These are phyloP conservation scores for Patella vulgata DNA, from an alignment of 1,140 invertebrate genomes.

Conservation along the genomic window DNA sequence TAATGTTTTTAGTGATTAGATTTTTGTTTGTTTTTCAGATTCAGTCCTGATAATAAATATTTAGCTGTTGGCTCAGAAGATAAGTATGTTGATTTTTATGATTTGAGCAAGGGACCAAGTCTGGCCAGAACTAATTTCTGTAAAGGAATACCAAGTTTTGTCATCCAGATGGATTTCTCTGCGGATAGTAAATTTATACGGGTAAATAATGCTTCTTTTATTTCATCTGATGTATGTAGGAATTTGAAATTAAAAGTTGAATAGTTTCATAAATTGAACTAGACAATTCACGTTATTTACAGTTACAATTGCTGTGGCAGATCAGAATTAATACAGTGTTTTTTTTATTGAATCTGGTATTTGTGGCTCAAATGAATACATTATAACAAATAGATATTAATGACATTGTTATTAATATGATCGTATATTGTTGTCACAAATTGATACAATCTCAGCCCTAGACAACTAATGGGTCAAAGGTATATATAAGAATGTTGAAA, in stretches of 20 bases:
- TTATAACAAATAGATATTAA: not conserved
- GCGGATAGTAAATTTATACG: constrained; percentile 61
- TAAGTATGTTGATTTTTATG: constrained; percentile 64
- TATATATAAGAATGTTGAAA: no score
- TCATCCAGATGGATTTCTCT: constrained; percentile 67
- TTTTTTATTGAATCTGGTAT: not conserved
- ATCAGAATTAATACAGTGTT: no score
- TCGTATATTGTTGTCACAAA: no score
- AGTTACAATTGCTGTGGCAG: no score
- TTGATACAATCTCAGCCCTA: no score
- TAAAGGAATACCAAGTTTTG: constrained; percentile 62
- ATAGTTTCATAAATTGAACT: not conserved
- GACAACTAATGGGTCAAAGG: no score
- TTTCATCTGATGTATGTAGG: not conserved
- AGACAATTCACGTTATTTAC: no score
- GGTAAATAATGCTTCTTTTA: constrained; percentile 37
- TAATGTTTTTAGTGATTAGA: no score
- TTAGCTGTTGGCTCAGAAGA: constrained; percentile 65
- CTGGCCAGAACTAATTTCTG: constrained; percentile 61
- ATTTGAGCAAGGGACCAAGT: constrained; percentile 52
- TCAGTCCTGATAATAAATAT: constrained; percentile 59
- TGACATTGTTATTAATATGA: not conserved
- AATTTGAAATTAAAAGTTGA: not conserved
- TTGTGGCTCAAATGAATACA: constrained; percentile 1
- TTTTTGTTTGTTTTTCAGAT: constrained; percentile 48